phyloP scores from a whole-genome alignment of 2,797 vertebrate genomes.

The Anguilla marmorata region DNA sequence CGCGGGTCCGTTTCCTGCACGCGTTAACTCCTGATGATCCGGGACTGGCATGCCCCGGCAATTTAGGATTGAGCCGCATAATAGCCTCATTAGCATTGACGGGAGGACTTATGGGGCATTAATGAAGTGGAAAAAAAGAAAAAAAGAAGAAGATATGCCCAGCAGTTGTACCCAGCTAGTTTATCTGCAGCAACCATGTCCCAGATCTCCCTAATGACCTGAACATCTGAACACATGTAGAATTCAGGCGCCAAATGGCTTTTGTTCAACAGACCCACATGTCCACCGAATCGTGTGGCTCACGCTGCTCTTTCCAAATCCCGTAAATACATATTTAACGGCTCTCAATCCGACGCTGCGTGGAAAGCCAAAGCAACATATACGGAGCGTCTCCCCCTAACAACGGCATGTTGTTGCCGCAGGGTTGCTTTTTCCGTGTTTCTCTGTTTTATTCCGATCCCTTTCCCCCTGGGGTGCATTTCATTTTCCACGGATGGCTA shows the following conservation, averaged over 20 bases:
- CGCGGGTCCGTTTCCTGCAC: constrained; percentile 53
- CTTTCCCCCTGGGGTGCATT: constrained; percentile 59
- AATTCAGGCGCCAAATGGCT: constrained; percentile 62
- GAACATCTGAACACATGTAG: constrained; percentile 57
- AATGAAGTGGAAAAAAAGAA: constrained; percentile 67
- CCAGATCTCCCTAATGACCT: constrained; percentile 66
- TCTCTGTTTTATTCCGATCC: constrained; percentile 60
- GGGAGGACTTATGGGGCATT: constrained; percentile 68
- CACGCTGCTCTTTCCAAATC: constrained; percentile 58
- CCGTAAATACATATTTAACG: constrained; percentile 58
- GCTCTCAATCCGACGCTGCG: constrained; percentile 58
- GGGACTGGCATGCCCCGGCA: constrained; percentile 59
- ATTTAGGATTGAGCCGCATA: constrained; percentile 55
- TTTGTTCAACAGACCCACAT: constrained; percentile 60
- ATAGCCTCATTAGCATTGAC: constrained; percentile 75
- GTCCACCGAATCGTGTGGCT: constrained; percentile 56
- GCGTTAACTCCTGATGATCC: constrained; percentile 72
- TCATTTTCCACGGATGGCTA: constrained; percentile 65
- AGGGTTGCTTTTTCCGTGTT: constrained; percentile 35
- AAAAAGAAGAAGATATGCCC: constrained; percentile 60
- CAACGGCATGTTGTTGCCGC: constrained; percentile 49
- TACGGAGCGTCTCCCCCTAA: constrained; percentile 46
- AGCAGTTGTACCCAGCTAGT: constrained; percentile 60
- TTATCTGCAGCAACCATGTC: constrained; percentile 57
- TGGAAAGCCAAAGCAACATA: constrained; percentile 63